Percentiles rank a stretch among this genome's conserved stretches.
phyloP scores from a whole-genome alignment of 2,797 vertebrate genomes.

The Florisuga fusca region DNA sequence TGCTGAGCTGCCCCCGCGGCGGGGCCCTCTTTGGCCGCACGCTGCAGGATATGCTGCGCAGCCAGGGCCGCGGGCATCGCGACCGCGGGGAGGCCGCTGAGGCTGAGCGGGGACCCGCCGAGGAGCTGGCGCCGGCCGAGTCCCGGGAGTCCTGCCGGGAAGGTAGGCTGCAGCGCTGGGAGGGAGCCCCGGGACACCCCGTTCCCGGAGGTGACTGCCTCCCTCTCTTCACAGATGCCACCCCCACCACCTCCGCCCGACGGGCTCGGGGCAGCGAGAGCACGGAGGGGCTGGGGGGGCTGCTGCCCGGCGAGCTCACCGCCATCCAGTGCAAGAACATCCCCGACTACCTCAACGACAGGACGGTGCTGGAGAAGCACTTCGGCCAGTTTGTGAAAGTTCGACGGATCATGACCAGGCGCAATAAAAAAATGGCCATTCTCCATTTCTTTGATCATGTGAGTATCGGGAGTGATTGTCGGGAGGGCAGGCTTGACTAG shows the following conservation, averaged over 20 bases:
- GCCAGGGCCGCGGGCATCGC: slow-evolving; percentile 38
- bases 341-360: slow-evolving; percentile 84
- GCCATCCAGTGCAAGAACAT: slow-evolving; percentile 87
- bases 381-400: slow-evolving; percentile 89
- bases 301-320: slow-evolving; percentile 78
- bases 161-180: not conserved
- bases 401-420: slow-evolving; percentile 80
- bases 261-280: slow-evolving; percentile 78
- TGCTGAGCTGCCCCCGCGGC: slow-evolving; percentile 75
- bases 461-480: slow-evolving; percentile 50
- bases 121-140: not conserved
- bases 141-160: not conserved
- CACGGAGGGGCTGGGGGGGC: slow-evolving; percentile 77
- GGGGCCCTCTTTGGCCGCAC: slow-evolving; percentile 84
- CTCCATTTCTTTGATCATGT: slow-evolving; percentile 92
- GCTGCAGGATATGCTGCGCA: slow-evolving; percentile 82
- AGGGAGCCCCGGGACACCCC: fast-evolving
- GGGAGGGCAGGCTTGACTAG: not conserved
- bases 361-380: slow-evolving; percentile 83
- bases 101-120: not conserved
- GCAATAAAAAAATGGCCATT: slow-evolving; percentile 82
- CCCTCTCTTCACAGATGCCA: slow-evolving; percentile 19
- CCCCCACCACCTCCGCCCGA: slow-evolving; percentile 20
- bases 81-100: not conserved
- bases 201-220: not conserved